phyloP scores from a whole-genome alignment of 2,888 invertebrate genomes.

The Amaurobius ferox region DNA sequence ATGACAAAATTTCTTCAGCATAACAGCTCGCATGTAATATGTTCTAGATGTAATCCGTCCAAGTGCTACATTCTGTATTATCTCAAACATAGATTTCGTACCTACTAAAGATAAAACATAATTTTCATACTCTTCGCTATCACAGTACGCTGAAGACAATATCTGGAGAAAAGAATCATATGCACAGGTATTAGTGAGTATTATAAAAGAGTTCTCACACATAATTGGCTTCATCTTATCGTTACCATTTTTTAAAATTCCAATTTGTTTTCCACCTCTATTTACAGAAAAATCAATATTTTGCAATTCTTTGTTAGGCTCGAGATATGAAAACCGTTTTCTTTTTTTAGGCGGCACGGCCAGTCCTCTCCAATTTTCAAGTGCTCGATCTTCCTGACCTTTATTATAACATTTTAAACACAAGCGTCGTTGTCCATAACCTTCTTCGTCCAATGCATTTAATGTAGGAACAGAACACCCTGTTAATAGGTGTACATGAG shows the following conservation, averaged over 20 bases:
- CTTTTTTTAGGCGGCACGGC: not conserved
- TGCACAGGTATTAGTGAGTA: not conserved
- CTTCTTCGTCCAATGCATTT: no score
- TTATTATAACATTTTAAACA: not conserved
- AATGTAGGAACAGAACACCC: no score
- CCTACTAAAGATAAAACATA: no score
- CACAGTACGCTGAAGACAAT: not conserved
- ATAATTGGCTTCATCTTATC: not conserved
- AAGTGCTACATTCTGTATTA: no score
- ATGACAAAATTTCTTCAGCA: not conserved
- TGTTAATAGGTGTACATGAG: no score
- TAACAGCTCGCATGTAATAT: no score
- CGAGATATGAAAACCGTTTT: not conserved
- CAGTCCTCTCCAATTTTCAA: not conserved
- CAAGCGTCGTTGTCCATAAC: not conserved
- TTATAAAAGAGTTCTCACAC: no score
- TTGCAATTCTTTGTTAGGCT: not conserved
- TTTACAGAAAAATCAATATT: not conserved
- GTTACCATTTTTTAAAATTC: not conserved
- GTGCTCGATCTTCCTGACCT: no score
- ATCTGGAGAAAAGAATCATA: not conserved
- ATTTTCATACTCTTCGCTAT: no score
- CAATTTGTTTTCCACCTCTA: not conserved
- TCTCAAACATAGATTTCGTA: no score
- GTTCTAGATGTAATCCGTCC: no score